Percentiles rank a stretch among this genome's conserved stretches.
Conservation (phyloP, 2,113 vertebrate genomes). For the Esox niger region DNA sequence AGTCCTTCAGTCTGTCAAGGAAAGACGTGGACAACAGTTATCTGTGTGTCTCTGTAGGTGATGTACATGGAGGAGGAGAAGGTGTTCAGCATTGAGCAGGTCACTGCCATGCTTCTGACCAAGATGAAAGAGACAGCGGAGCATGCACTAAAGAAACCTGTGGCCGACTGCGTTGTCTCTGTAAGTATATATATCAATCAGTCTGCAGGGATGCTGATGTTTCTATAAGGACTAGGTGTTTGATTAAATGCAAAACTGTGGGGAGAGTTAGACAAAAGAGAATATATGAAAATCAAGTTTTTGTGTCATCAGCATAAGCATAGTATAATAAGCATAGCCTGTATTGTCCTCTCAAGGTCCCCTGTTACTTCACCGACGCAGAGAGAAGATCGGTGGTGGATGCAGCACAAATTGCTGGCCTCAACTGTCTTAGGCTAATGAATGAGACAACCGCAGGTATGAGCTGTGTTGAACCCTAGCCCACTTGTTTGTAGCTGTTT, state of each 20-base stretch:
- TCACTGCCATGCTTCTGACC: conserved; percentile 94
- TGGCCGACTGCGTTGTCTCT: conserved; percentile 94
- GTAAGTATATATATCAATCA: conserved; percentile 75
- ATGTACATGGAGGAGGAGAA: conserved; percentile 97
- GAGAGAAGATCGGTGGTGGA: conserved; percentile 95
- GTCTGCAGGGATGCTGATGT: background rate
- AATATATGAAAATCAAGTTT: background rate
- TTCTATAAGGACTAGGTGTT: background rate
- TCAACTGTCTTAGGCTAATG: conserved; percentile 93
- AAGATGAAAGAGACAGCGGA: conserved; percentile 96
- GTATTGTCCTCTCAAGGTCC: conserved; percentile 73
- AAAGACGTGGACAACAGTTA: background rate
- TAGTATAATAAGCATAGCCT: no score
- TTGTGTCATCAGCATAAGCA: background rate
- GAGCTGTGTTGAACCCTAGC: background rate
- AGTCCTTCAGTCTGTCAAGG: no score
- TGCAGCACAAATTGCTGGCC: conserved; percentile 95
- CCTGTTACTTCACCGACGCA: conserved; percentile 92
- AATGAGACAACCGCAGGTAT: conserved; percentile 97
- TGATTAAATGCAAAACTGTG: background rate
- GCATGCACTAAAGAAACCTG: conserved; percentile 90
- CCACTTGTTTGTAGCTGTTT: no score
- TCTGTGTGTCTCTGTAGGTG: conserved; percentile 71
- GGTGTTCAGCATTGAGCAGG: conserved; percentile 91
- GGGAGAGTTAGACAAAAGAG: background rate